Evolutionary conservation across 2,113 vertebrate genomes (phyloP).

Genomic region (Pica pica): DNA sequence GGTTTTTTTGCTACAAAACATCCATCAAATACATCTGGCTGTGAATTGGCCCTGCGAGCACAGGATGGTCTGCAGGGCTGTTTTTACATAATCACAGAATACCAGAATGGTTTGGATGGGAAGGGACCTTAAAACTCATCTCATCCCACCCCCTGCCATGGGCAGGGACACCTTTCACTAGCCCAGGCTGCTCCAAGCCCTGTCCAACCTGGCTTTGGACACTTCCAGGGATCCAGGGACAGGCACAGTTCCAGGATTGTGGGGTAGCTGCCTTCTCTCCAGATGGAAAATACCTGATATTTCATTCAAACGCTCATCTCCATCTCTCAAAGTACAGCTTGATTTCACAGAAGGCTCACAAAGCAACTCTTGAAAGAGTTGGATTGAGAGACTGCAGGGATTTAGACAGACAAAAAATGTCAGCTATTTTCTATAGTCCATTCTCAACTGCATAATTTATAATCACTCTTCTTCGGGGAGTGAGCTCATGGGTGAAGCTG

Average conservation of each 20-base stretch:
- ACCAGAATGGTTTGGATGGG: neutral
- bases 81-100: neutral
- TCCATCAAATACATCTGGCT: neutral
- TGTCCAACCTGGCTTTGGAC: neutral
- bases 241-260: neutral
- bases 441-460: neutral
- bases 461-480: neutral
- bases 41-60: accelerated
- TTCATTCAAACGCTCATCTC: neutral
- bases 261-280: neutral
- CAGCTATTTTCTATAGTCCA: neutral
- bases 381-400: neutral
- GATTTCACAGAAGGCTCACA: neutral
- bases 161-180: neutral
- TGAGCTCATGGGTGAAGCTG: neutral
- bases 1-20: neutral
- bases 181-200: neutral
- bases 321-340: neutral
- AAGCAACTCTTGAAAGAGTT: neutral
- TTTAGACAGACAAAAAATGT: neutral
- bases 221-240: neutral
- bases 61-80: neutral
- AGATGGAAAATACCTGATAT: neutral
- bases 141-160: neutral
- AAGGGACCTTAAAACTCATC: neutral